phyloP scores from a whole-genome alignment of 2,888 invertebrate species.

The Macrophya annulata region DNA sequence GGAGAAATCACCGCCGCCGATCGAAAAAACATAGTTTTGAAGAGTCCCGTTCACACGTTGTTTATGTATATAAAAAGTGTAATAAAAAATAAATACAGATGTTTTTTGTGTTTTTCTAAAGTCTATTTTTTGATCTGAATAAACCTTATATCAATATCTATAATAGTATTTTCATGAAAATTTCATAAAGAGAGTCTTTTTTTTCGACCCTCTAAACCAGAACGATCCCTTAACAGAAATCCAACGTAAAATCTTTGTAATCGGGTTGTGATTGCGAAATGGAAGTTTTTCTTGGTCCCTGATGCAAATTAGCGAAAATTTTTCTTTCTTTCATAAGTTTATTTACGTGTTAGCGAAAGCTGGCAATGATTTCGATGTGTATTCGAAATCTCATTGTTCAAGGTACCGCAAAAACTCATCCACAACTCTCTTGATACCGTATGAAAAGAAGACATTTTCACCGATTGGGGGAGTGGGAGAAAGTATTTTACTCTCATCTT shows the following conservation, averaged over 20 bases:
- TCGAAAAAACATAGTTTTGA: too few relatives aligned
- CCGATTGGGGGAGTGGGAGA: not conserved
- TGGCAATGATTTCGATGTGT: not conserved
- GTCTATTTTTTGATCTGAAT: too few relatives aligned
- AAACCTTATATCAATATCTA: too few relatives aligned
- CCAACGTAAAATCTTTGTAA: not conserved
- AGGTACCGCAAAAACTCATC: conserved; percentile 3
- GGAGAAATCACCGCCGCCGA: too few relatives aligned
- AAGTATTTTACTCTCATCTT: conserved; percentile 49
- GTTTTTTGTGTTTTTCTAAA: too few relatives aligned
- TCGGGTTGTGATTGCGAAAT: not conserved
- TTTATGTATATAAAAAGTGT: too few relatives aligned
- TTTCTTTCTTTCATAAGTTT: not conserved
- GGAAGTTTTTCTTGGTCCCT: not conserved
- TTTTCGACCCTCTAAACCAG: too few relatives aligned
- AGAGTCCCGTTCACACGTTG: too few relatives aligned
- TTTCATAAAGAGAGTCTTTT: too few relatives aligned
- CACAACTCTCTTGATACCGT: conserved; percentile 21
- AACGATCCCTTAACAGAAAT: too few relatives aligned
- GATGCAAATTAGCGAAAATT: not conserved
- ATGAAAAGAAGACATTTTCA: conserved; percentile 43
- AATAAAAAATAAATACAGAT: too few relatives aligned
- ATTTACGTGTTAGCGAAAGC: not conserved
- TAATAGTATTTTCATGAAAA: too few relatives aligned
- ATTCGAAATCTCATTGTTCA: conserved; percentile 25